Evolutionary conservation across 2,888 invertebrate genomes (phyloP), one percentile per base, ranked within the genome.

Genomic region (Zygothrica quintamaculata): DNA sequence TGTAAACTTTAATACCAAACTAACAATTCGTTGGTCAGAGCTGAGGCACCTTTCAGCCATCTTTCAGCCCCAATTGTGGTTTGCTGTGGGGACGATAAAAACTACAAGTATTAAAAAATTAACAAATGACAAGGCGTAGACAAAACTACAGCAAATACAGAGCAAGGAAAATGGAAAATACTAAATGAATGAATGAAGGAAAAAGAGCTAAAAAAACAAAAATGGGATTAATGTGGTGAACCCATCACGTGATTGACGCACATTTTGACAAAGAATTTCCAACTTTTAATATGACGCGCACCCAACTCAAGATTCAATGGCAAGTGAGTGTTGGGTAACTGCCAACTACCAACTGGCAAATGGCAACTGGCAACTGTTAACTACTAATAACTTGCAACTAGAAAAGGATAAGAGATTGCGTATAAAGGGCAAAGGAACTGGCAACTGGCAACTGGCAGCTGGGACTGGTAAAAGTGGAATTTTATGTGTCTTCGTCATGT

Each of bases 401-500:
- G 18, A 2, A 22, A 22, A 3, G 18, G 18, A 5, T 22, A 5
- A 22, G 18, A 22, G 18, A 5, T 5, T 3, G 18, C 2, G 18
- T 22, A 22, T 3, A 5, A 22, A 5, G 18, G 3, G 18, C 18
- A 34, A 31, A 40, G 57, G 40, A 5, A 22, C 3, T 2, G 3
- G 18, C 18, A 34, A 31, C 43, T 60, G 40, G 39, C 13, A 47
- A 29, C 22, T 44, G 36, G 15, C 50, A 34, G 26, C 43, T 60
- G 40, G 39, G 43, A 29, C 22, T 44, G 26, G 18, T 43, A 15
- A 22, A 55, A 68, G 66, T 65, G 62, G 65, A 61, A 66, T 74
- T 81, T 85, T 88, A 85, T 87, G 74, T 73, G 81, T 73, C 84
- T 88, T 79, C 75, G 79, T 86, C 87, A 86, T 79, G 86, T 84